A percentile compares a stretch with the other conserved stretches of the same genome.
phyloP scores from a whole-genome alignment of 2,888 invertebrate genomes.

The Ecdyonurus torrentis region DNA sequence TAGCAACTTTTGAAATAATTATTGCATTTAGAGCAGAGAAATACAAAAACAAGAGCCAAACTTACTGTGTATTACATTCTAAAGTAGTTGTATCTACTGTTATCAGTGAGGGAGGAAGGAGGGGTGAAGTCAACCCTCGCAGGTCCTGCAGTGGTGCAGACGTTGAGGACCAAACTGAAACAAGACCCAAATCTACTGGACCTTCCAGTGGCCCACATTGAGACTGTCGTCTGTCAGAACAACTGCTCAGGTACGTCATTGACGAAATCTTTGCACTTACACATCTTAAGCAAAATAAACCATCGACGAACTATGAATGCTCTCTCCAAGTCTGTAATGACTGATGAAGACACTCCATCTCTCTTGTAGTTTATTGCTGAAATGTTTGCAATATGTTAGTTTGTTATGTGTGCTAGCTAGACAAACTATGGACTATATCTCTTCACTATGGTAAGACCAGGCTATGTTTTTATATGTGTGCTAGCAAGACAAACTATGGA shows the following conservation, averaged over 20 bases:
- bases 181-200: constrained; percentile 53
- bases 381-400: too few relatives aligned
- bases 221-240: constrained; percentile 79
- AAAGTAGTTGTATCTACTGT: too few relatives aligned
- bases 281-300: neutral
- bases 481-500: too few relatives aligned
- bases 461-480: too few relatives aligned
- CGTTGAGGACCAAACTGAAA: constrained; percentile 47
- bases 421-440: too few relatives aligned
- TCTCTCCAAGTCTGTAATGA: neutral
- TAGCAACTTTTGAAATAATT: neutral
- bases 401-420: too few relatives aligned
- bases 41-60: too few relatives aligned
- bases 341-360: neutral
- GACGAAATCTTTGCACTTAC: neutral
- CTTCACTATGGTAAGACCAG: too few relatives aligned
- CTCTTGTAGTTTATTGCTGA: too few relatives aligned
- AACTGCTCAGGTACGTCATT: constrained; percentile 55
- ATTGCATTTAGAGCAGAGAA: too few relatives aligned
- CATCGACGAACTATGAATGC: too few relatives aligned
- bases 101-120: neutral
- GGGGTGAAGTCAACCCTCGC: constrained; percentile 23
- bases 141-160: constrained; percentile 46
- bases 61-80: too few relatives aligned
- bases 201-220: constrained; percentile 56